These are phyloP conservation scores for Pterocles gutturalis DNA, from an alignment of 2,113 vertebrate genomes.

Conservation along the genomic window DNA sequence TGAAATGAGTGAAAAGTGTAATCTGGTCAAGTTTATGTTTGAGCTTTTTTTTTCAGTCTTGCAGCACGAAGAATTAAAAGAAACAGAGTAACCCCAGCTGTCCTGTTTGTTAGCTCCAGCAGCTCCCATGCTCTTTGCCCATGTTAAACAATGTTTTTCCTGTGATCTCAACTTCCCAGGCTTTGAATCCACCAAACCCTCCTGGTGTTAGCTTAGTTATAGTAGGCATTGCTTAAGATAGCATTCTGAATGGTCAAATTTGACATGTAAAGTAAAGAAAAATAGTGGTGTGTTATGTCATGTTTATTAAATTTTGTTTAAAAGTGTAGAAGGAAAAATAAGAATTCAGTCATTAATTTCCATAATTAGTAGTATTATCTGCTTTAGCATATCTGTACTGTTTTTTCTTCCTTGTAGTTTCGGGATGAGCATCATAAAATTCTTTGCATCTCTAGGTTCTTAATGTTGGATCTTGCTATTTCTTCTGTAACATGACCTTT, in stretches of 20 bases:
- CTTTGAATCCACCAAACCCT: neutral
- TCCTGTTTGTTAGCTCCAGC: neutral
- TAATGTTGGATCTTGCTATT: neutral
- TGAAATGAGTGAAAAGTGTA: neutral
- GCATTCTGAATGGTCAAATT: neutral
- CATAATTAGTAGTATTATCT: neutral
- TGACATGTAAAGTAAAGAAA: neutral
- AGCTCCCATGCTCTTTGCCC: neutral
- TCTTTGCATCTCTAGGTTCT: neutral
- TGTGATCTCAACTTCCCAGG: neutral
- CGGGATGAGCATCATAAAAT: neutral
- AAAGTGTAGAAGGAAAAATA: neutral
- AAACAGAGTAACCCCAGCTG: neutral
- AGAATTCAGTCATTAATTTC: neutral
- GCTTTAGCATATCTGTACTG: neutral
- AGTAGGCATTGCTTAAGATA: neutral
- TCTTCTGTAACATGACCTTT: neutral
- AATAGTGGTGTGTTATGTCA: neutral
- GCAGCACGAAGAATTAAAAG: neutral
- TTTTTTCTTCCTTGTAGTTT: neutral
- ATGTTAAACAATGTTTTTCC: neutral
- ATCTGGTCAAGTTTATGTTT: neutral
- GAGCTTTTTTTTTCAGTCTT: neutral
- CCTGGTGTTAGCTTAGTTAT: neutral
- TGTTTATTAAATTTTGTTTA: neutral